phyloP scores from a whole-genome alignment of 2,797 vertebrate species.

The Pampus argenteus region DNA sequence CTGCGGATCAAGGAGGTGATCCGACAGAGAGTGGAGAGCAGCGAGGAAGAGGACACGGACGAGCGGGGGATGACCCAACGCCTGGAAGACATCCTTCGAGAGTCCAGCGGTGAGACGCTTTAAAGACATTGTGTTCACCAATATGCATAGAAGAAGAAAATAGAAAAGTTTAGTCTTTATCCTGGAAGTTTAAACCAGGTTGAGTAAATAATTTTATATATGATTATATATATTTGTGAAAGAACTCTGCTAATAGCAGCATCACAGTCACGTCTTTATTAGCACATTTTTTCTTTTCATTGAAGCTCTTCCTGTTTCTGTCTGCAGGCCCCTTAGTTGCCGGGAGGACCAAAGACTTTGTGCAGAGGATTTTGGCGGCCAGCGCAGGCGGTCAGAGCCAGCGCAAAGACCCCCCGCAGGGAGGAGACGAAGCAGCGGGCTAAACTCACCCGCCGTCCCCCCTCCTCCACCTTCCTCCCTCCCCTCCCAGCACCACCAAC shows the following conservation, averaged over 20 bases:
- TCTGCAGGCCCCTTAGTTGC: slow-evolving; percentile 81
- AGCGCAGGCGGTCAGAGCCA: slow-evolving; percentile 69
- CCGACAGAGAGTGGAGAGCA: slow-evolving; percentile 79
- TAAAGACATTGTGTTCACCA: no score
- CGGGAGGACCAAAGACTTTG: slow-evolving; percentile 85
- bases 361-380: slow-evolving; percentile 82
- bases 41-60: slow-evolving; percentile 73
- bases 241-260: no score
- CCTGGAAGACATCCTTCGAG: slow-evolving; percentile 82
- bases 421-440: slow-evolving; percentile 48
- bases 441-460: slow-evolving; percentile 30
- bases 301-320: background rate
- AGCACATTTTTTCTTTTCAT: no score
- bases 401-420: slow-evolving; percentile 55
- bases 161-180: no score
- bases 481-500: slow-evolving; percentile 29
- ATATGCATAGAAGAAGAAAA: no score
- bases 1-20: slow-evolving; percentile 84
- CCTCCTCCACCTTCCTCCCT: background rate
- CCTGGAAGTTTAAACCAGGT: no score
- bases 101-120: slow-evolving; percentile 78
- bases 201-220: no score
- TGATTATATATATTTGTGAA: no score
- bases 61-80: slow-evolving; percentile 81
- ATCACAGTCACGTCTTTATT: no score